These are phyloP conservation scores for Musca domestica DNA, from an alignment of 1,140 invertebrate species.

Conservation along the genomic window DNA sequence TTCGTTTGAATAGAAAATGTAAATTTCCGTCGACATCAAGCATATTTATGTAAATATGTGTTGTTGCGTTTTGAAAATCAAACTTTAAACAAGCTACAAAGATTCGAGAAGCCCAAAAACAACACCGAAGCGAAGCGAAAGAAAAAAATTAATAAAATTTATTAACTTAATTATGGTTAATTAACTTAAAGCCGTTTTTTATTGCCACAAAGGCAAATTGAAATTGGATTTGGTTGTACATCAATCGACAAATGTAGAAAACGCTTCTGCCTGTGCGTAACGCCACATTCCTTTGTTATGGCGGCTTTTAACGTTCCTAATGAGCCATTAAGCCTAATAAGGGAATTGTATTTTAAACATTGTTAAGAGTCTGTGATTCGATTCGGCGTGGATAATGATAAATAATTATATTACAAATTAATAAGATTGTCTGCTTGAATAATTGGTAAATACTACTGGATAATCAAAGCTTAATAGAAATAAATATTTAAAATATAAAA, in stretches of 20 bases:
- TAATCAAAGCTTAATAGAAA: neutral
- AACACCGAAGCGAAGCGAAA: neutral
- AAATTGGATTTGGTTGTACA: slow-evolving; percentile 5
- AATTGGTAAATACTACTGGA: neutral
- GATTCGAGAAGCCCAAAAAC: neutral
- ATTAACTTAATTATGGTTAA: slow-evolving; percentile 20
- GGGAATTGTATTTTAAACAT: neutral
- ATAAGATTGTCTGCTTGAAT: neutral
- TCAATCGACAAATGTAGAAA: neutral
- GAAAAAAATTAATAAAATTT: slow-evolving; percentile 6
- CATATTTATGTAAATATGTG: no score
- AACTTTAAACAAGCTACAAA: no score
- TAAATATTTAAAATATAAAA: neutral
- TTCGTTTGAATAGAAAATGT: no score
- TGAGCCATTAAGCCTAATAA: slow-evolving; percentile 1
- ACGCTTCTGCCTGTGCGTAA: neutral
- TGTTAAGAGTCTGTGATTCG: neutral
- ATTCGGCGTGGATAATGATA: neutral
- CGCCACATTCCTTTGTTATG: slow-evolving; percentile 7
- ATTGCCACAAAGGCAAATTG: slow-evolving; percentile 19
- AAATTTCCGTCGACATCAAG: no score
- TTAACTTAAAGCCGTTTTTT: slow-evolving; percentile 18
- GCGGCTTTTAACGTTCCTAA: no score
- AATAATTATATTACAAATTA: slow-evolving; percentile 12
- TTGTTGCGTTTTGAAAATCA: neutral